phyloP scores from a whole-genome alignment of 2,113 vertebrate species.

The Caranx ignobilis region DNA sequence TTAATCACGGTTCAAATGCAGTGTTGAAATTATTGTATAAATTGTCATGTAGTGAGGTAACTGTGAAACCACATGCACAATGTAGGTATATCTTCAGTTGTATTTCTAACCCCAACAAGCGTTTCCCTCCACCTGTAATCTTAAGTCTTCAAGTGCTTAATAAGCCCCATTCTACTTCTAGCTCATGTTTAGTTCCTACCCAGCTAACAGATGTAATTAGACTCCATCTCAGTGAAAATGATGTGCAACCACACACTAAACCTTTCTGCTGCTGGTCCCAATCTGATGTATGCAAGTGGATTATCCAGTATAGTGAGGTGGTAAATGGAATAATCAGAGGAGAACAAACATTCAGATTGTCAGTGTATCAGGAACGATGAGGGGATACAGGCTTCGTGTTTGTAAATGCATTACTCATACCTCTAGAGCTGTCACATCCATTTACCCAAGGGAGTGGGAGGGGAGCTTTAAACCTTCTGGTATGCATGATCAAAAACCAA shows the following conservation, averaged over 20 bases:
- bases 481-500: slow-evolving; percentile 45
- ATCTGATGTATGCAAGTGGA: slow-evolving; percentile 66
- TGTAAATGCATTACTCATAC: slow-evolving; percentile 68
- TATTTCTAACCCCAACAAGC: not conserved
- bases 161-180: slow-evolving; percentile 22
- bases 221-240: slow-evolving; percentile 44
- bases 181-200: slow-evolving; percentile 30
- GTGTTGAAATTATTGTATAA: not conserved
- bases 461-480: slow-evolving; percentile 27
- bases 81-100: not conserved
- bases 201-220: slow-evolving; percentile 54
- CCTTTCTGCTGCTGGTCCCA: slow-evolving; percentile 48
- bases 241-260: slow-evolving; percentile 51
- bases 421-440: slow-evolving; percentile 52
- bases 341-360: slow-evolving; percentile 70
- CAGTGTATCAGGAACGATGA: slow-evolving; percentile 59
- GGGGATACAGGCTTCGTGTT: slow-evolving; percentile 56
- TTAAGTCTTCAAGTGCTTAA: not conserved
- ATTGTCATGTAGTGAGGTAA: slow-evolving; percentile 3
- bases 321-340: slow-evolving; percentile 70
- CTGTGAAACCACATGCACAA: slow-evolving; percentile 3
- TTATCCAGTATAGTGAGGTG: slow-evolving; percentile 66
- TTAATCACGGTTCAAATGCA: not conserved
- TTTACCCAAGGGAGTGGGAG: slow-evolving; percentile 42
- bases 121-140: slow-evolving; percentile 2